These are phyloP conservation scores for Philereme transversata DNA, from an alignment of 2,888 invertebrate species.

Conservation along the genomic window DNA sequence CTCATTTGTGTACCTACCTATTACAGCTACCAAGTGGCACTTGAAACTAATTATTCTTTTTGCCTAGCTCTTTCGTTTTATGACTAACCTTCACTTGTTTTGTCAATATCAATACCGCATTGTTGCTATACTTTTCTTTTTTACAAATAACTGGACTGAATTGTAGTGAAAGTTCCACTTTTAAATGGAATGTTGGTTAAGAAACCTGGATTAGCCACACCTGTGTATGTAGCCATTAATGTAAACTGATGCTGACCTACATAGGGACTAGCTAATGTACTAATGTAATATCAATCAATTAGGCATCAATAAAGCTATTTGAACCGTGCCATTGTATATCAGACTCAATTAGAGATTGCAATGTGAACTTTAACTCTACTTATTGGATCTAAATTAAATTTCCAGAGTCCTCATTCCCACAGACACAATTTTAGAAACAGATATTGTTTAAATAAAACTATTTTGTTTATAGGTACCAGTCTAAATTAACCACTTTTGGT, in stretches of 20 bases:
- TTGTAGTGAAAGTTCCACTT: too few species aligned
- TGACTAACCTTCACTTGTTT: neutral
- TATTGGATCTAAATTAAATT: constrained; percentile 22
- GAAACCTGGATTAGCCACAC: neutral
- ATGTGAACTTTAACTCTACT: constrained; percentile 33
- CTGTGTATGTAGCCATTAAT: constrained; percentile 1
- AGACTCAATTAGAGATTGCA: constrained; percentile 21
- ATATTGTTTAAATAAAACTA: too few species aligned
- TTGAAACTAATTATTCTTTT: neutral
- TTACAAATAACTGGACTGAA: too few species aligned
- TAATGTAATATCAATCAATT: constrained; percentile 33
- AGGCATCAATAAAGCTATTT: constrained; percentile 29
- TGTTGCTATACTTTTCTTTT: too few species aligned
- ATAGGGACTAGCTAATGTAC: constrained; percentile 2
- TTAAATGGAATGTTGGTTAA: too few species aligned
- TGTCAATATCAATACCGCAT: neutral
- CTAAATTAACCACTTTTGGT: too few species aligned
- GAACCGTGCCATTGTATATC: constrained; percentile 19
- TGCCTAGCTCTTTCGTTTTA: neutral
- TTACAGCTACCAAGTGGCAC: neutral
- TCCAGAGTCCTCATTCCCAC: constrained; percentile 7
- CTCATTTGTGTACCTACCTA: too few species aligned
- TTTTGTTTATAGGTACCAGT: too few species aligned
- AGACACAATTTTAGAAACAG: neutral
- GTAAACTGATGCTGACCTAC: constrained; percentile 16